These are phyloP conservation scores for Microvelia longipes DNA, from an alignment of 1,140 invertebrate genomes.

Conservation along the genomic window DNA sequence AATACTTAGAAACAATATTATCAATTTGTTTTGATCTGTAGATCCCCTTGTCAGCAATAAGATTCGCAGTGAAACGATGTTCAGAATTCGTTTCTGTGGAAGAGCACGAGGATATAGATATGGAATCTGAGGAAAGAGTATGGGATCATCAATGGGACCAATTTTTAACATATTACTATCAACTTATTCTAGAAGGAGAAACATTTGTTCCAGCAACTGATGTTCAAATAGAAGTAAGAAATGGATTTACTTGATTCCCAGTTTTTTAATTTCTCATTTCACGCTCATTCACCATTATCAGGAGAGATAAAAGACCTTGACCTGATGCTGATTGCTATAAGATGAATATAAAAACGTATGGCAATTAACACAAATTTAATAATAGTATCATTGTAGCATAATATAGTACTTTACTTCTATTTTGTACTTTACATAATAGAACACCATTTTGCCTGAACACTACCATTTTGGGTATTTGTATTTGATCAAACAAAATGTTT, in stretches of 20 bases:
- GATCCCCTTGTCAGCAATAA: conserved; percentile 48
- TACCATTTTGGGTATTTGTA: no score
- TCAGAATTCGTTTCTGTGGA: conserved; percentile 55
- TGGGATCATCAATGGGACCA: conserved; percentile 75
- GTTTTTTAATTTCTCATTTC: background rate
- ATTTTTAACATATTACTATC: conserved; percentile 59
- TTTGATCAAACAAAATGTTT: no score
- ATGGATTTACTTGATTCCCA: background rate
- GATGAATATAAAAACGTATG: no score
- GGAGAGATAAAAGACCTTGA: background rate
- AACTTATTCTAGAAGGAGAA: conserved; percentile 45
- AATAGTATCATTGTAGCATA: no score
- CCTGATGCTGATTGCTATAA: no score
- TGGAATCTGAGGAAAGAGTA: conserved; percentile 41
- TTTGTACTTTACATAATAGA: no score
- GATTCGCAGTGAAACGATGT: conserved; percentile 61
- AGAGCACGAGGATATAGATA: conserved; percentile 73
- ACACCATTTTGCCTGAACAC: no score
- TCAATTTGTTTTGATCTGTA: no score
- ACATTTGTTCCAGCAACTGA: conserved; percentile 31
- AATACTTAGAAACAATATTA: no score
- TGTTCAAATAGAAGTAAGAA: conserved; percentile 15
- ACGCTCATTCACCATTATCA: background rate
- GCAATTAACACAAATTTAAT: no score
- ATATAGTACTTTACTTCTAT: no score